Evolutionary conservation across 2,113 vertebrate genomes (phyloP), one percentile per base, ranked within the genome.

Genomic region (Sterrhoptilus dennistouni): DNA sequence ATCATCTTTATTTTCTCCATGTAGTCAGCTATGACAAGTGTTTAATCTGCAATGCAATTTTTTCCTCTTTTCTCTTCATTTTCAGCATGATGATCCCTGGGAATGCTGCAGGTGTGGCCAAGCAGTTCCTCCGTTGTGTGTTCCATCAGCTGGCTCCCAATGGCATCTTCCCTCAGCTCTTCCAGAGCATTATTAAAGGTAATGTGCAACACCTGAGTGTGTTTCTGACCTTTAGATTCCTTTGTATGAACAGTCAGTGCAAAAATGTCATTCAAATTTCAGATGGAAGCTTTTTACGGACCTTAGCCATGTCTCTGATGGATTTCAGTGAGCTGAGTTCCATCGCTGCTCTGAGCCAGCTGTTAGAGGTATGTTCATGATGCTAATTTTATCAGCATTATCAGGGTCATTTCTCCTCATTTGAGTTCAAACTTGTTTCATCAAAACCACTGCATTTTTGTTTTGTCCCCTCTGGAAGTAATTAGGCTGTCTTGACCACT

Each of bases 111-210:
- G 99, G 99, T 70, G 99, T 99, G 95, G 99, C 99, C 81, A 99
- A 99, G 97, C 99, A 99, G 97, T 99, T 99, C 95, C 98, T 99
- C 36, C 99, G 99, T 60, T 99, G 99, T 61, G 97, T 99, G 95
- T 99, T 99, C 96, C 99, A 99, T 93, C 99, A 99, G 93, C 97
- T 99, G 96, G 99, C 99, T 52, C 99, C 99, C 60, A 99, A 99
- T 2, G 99, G 99, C 94, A 99, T 99, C 97, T 97, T 99, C 64
- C 99, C 99, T 6, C 99, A 99, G 96, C 98, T 99, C 59, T 99
- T 99, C 96, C 99, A 99, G 98, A 99, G 99, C 95, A 99, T 98
- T 95, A 99, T 99, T 96, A 99, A 99, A 99, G 99, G 99, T 99
- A 95, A 95, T 3, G 5, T 44, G 29, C 8, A 31, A 52, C 45